A percentile compares a stretch with the other conserved stretches of the same genome.
These are phyloP conservation scores for Pedetes capensis DNA, from an alignment of 2,113 vertebrate genomes.

Conservation along the genomic window DNA sequence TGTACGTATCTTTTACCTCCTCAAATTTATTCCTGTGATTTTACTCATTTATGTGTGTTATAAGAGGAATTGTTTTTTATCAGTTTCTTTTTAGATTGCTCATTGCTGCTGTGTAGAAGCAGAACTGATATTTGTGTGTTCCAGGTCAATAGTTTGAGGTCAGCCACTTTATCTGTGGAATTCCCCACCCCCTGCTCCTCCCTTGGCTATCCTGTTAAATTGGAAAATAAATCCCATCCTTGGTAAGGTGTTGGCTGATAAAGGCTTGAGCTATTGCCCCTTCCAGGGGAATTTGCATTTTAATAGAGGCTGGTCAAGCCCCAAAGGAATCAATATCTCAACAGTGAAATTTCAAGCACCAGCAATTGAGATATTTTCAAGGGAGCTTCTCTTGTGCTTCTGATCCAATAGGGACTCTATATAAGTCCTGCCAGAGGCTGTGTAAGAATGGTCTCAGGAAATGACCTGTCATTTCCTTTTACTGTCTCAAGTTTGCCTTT, in stretches of 20 bases:
- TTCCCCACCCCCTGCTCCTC: slow-evolving; percentile 30
- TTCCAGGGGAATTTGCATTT: slow-evolving; percentile 76
- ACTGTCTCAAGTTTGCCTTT: not conserved
- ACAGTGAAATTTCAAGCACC: slow-evolving; percentile 42
- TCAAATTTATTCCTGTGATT: too few relatives aligned
- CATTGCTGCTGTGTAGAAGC: too few relatives aligned
- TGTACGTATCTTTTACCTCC: too few relatives aligned
- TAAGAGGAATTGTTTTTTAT: too few relatives aligned
- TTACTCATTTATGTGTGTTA: too few relatives aligned
- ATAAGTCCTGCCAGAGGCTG: not conserved
- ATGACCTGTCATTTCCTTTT: not conserved
- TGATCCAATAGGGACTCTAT: not conserved
- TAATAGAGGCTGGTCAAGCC: slow-evolving; percentile 66
- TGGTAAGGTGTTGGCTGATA: slow-evolving; percentile 64
- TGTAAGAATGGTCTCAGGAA: not conserved
- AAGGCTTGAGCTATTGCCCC: slow-evolving; percentile 62
- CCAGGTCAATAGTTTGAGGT: slow-evolving; percentile 60
- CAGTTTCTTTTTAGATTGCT: too few relatives aligned
- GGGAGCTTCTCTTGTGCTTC: not conserved
- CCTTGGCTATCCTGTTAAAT: slow-evolving; percentile 48
- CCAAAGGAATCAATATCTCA: slow-evolving; percentile 69
- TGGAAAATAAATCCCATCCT: slow-evolving; percentile 73
- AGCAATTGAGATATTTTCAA: slow-evolving; percentile 39
- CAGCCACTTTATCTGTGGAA: slow-evolving; percentile 41
- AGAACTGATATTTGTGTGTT: too few relatives aligned